A percentile compares a stretch with the other conserved stretches of the same genome.
phyloP scores from a whole-genome alignment of 2,113 vertebrate genomes.

The Circaetus gallicus region DNA sequence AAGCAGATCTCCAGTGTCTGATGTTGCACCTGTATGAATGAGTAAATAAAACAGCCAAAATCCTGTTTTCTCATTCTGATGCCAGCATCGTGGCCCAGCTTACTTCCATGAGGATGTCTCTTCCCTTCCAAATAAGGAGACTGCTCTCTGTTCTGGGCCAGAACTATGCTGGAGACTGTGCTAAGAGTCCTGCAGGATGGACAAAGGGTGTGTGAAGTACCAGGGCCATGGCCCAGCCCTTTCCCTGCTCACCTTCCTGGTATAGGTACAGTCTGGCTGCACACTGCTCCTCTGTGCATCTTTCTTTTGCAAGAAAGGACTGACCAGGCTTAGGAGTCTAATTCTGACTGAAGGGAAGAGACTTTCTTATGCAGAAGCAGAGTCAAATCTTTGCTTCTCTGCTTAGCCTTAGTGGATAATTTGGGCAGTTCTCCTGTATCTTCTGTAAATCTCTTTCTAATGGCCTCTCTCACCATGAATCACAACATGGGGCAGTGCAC shows the following conservation, averaged over 20 bases:
- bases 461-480: background rate
- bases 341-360: background rate
- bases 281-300: background rate
- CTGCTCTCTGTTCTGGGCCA: background rate
- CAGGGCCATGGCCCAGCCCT: background rate
- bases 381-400: background rate
- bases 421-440: background rate
- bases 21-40: background rate
- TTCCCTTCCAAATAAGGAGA: background rate
- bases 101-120: background rate
- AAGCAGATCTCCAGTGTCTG: background rate
- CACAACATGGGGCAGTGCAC: background rate
- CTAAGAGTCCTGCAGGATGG: background rate
- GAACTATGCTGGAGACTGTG: background rate
- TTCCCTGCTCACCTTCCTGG: background rate
- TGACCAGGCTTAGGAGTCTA: background rate
- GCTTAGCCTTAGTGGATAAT: background rate
- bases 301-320: background rate
- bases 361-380: background rate
- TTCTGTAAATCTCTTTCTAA: slow-evolving; percentile 38
- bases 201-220: background rate
- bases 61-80: background rate
- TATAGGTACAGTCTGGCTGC: background rate
- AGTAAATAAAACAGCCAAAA: background rate
- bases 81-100: background rate